These are phyloP conservation scores for Crocidura indochinensis DNA, from an alignment of 2,797 vertebrate species.

Conservation along the genomic window DNA sequence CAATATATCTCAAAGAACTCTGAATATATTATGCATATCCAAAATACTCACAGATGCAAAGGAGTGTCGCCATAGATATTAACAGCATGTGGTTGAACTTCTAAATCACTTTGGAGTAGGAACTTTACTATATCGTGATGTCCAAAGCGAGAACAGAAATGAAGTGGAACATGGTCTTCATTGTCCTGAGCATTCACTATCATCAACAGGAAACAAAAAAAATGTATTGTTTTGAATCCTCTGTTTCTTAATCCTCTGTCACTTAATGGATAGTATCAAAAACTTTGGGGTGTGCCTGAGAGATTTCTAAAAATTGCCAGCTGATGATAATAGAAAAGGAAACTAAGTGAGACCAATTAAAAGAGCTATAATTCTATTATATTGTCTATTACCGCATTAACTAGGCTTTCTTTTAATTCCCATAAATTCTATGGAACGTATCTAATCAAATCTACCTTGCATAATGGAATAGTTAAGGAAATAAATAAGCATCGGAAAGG, in stretches of 20 bases:
- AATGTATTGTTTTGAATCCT: not conserved
- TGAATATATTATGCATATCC: not conserved
- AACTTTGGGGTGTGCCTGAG: constrained; percentile 34
- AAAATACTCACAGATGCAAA: constrained; percentile 94
- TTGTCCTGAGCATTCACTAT: constrained; percentile 97
- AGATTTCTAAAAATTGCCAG: constrained; percentile 54
- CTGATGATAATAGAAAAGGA: constrained; percentile 68
- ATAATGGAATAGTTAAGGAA: constrained; percentile 43
- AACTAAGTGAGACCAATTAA: constrained; percentile 65
- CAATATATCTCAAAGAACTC: not conserved
- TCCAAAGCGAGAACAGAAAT: constrained; percentile 97
- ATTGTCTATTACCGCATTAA: constrained; percentile 42
- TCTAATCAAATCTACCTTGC: constrained; percentile 56
- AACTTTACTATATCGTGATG: constrained; percentile 94
- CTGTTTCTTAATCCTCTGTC: not conserved
- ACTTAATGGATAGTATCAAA: not conserved
- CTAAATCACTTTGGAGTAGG: constrained; percentile 93
- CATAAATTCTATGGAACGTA: constrained; percentile 45
- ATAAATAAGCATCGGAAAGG: constrained; percentile 27
- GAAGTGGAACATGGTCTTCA: constrained; percentile 96
- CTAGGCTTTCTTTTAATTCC: constrained; percentile 28
- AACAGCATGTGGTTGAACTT: constrained; percentile 94
- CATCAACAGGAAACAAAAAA: constrained; percentile 21
- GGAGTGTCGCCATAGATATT: constrained; percentile 98
- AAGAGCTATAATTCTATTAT: constrained; percentile 61